Evolutionary conservation across 2,888 invertebrate species (phyloP).

Genomic region (Andricus curvator): DNA sequence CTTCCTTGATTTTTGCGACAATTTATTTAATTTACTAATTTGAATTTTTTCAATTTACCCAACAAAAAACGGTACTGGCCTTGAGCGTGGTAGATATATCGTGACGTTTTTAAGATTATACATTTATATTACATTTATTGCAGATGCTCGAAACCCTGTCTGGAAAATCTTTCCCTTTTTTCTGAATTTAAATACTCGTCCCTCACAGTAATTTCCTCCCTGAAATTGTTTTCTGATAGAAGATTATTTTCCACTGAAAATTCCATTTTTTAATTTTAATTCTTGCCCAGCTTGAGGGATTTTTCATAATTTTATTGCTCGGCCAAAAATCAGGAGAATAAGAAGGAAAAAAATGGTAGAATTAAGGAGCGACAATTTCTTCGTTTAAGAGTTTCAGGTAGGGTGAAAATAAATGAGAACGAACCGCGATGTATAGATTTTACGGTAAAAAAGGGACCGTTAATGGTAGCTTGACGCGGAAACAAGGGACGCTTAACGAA

Average conservation of each 20-base stretch:
- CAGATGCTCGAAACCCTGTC: constrained; percentile 69
- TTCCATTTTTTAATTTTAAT: constrained; percentile 37
- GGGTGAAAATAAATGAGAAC: constrained; percentile 53
- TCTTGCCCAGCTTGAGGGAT: neutral
- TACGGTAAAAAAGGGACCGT: constrained; percentile 61
- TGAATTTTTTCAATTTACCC: neutral
- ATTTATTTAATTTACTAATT: neutral
- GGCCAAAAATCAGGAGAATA: neutral
- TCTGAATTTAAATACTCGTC: constrained; percentile 44
- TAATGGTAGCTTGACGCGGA: constrained; percentile 67
- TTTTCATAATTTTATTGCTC: neutral
- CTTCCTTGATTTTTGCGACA: neutral
- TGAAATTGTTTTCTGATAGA: neutral
- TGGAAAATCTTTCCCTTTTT: constrained; percentile 59
- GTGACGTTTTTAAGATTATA: constrained; percentile 70
- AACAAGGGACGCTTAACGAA: constrained; percentile 76
- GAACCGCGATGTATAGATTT: constrained; percentile 47
- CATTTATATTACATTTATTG: constrained; percentile 74
- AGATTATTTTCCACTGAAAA: neutral
- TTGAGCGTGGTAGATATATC: constrained; percentile 64
- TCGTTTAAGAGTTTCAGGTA: constrained; percentile 48
- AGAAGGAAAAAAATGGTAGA: constrained; percentile 35
- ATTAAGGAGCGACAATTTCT: constrained; percentile 46
- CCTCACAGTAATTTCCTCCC: neutral
- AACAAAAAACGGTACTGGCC: constrained; percentile 56